Evolutionary conservation across 2,797 vertebrate species (phyloP).

Genomic region (Arremon aurantiirostris): DNA sequence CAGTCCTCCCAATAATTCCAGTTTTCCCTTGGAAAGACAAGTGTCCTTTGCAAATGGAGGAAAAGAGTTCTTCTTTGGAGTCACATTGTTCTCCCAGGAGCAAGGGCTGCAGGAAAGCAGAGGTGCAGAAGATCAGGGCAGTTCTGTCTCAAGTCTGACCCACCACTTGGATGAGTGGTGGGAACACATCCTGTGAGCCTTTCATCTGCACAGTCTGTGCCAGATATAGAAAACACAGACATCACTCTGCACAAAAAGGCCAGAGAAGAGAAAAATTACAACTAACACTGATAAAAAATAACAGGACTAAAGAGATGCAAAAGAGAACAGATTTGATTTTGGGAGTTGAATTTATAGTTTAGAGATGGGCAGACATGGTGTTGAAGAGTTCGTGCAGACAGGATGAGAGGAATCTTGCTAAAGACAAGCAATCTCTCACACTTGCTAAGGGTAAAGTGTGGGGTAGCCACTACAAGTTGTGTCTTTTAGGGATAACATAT

Average conservation of each 20-base stretch:
- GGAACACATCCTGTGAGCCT: not conserved
- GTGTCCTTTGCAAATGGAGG: not conserved
- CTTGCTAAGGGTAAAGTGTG: not conserved
- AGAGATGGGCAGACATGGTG: not conserved
- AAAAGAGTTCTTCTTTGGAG: not conserved
- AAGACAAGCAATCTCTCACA: rapidly evolving
- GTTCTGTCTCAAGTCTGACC: not conserved
- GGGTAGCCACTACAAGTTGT: not conserved
- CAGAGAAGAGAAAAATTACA: not conserved
- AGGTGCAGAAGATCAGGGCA: not conserved
- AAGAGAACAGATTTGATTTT: not conserved
- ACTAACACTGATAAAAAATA: not conserved
- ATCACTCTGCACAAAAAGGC: not conserved
- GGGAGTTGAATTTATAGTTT: not conserved
- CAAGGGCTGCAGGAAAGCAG: not conserved
- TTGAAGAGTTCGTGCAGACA: not conserved
- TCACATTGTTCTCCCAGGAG: not conserved
- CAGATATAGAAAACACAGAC: not conserved
- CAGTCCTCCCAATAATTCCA: not conserved
- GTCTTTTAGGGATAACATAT: not conserved
- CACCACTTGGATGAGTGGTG: not conserved
- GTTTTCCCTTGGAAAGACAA: not conserved
- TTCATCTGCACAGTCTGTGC: not conserved
- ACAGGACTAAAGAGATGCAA: not conserved
- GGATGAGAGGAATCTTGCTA: not conserved